These are phyloP conservation scores for Chinchilla lanigera DNA, from an alignment of 2,113 vertebrate species.

Conservation along the genomic window DNA sequence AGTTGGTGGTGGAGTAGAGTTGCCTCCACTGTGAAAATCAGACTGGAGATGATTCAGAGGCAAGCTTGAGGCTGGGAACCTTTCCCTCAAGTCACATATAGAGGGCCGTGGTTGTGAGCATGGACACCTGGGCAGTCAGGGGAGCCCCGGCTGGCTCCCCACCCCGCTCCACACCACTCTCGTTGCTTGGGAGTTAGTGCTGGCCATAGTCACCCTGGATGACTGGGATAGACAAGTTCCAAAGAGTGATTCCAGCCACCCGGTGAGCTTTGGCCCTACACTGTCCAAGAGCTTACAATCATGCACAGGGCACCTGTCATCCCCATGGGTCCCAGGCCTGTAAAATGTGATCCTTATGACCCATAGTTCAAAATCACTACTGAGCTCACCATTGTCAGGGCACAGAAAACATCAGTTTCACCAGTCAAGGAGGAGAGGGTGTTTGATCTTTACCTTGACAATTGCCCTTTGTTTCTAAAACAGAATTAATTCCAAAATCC, in stretches of 20 bases:
- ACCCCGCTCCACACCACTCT: fast-evolving
- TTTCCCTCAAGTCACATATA: background rate
- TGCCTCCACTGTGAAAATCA: too few relatives aligned
- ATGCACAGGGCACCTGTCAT: background rate
- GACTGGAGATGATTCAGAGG: too few relatives aligned
- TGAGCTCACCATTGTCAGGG: background rate
- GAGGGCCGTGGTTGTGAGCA: too few relatives aligned
- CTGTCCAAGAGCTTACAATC: background rate
- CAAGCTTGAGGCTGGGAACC: background rate
- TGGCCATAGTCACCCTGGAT: background rate
- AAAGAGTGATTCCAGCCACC: background rate
- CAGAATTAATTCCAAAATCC: background rate
- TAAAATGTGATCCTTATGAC: background rate
- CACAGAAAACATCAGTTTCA: background rate
- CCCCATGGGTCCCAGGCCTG: background rate
- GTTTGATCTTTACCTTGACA: background rate
- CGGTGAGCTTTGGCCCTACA: background rate
- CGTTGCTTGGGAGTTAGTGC: background rate
- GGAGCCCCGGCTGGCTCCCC: background rate
- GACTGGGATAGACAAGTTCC: background rate
- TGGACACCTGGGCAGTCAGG: too few relatives aligned
- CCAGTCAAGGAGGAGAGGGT: background rate
- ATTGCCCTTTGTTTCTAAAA: background rate
- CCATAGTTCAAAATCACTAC: background rate
- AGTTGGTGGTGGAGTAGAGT: background rate